Evolutionary conservation across 2,113 vertebrate species (phyloP), one percentile per base, ranked within the genome.

Genomic region (Deroptyus accipitrinus): DNA sequence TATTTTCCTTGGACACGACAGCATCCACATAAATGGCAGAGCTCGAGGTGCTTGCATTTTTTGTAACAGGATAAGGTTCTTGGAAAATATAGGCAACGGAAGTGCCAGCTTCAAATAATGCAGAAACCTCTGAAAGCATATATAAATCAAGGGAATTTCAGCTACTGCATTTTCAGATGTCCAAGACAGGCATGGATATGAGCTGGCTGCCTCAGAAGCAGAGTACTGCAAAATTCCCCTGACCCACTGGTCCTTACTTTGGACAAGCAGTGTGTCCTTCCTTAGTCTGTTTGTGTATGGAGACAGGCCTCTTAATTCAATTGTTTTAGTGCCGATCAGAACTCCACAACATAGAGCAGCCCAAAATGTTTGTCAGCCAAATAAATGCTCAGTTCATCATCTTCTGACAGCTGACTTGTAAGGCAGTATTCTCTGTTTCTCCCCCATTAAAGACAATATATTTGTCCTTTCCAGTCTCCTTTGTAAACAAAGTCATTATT

Each of bases 61-160:
- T 99, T 85, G 98, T 99, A 94, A 99, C 99, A 2, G 98, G 99
- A 94, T 99, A 99, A 13, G 99, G 99, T 90, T 99, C 99, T 98
- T 99, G 99, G 95, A 99, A 99, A 90, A 97, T 97, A 91, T 99
- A 99, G 59, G 98, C 99, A 94, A 99, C 96, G 0, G 99, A 99
- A 64, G 99, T 99, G 75, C 98, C 96, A 1, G 96, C 97, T 97
- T 99, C 99, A 96, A 99, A 99, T 94, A 99, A 96, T 69, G 99
- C 99, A 30, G 99, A 99, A 96, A 99, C 98, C 92, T 99, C 99
- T 99, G 99, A 62, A 98, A 97, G 52, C 66, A 95, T 17, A 95
- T 30, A 80, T 37, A 95, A 88, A 94, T 18, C 73, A 95, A 79
- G 52, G 64, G 19, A 82, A 69, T 69, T 83, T 90, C 70, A 96